Evolutionary conservation across 1,140 invertebrate species (phyloP), one percentile per base, ranked within the genome.

Genomic region (Atopsyche davidsoni): DNA sequence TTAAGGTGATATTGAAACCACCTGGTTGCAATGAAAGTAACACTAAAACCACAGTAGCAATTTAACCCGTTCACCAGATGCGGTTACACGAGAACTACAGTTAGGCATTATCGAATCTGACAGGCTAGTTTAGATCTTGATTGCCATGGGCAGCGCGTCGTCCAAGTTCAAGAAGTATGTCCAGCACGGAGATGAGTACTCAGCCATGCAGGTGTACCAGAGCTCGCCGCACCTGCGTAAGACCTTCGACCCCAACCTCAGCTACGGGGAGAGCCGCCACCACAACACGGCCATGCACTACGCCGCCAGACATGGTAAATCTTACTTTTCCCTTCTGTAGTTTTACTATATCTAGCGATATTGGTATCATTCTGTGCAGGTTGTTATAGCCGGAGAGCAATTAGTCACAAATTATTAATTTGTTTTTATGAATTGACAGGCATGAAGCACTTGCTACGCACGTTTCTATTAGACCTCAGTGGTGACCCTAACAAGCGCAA

Each of bases 401-500:
- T n/a, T n/a, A n/a, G n/a, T n/a, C n/a, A n/a, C n/a, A n/a, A 17
- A 3, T 38, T 45, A 18, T 4, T 28, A 25, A 32, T 16, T 17
- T 49, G 17, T 11, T 45, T 28, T 18, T n/a, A 13, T 18, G 22
- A 38, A 24, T 16, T 59, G 59, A n/a, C 38, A 70, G 67, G 67
- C 23, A 72, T 70, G 67, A 72, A 82, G 64, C 80, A 81, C 62
- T 64, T 85, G 47, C 53, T 75, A 16, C 60, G 82, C 59, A 81
- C 82, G 50, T 85, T 85, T 66, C 66, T 85, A 1, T 77, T 72
- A 61, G 81, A 83, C 53, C 66, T 81, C 36, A 75, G 75, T 34
- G 83, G 82, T 17, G 85, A 85, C 64, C 82, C 81, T 10, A 85
- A 84, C 64, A 84, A 84, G 62, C 79, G 75, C 41, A 86, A 86